Evolutionary conservation across 1,140 invertebrate species (phyloP).

Genomic region (Saccostrea cuccullata): DNA sequence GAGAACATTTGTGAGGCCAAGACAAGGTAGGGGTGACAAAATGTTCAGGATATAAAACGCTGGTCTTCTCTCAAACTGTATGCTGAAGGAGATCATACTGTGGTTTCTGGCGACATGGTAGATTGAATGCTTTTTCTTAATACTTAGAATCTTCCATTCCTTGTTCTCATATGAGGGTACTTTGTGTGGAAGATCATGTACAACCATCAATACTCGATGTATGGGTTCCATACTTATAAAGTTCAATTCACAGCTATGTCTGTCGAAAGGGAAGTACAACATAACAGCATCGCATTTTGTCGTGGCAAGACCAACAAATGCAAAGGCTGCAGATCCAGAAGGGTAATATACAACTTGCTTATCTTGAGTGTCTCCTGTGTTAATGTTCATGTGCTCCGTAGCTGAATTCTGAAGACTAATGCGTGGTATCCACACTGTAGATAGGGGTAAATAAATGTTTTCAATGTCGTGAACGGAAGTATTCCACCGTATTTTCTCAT

Average conservation of each 20-base stretch:
- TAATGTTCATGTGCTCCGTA: not conserved
- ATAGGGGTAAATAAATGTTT: not conserved
- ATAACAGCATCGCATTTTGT: conserved; percentile 16
- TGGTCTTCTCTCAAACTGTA: not conserved
- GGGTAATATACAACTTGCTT: not conserved
- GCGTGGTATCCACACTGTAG: not conserved
- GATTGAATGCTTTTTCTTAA: not conserved
- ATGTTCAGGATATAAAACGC: conserved; percentile 11
- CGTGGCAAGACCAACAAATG: not conserved
- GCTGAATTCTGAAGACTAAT: not conserved
- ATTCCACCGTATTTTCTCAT: conserved; percentile 12
- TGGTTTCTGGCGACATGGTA: too few species aligned
- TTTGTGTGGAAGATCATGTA: not conserved
- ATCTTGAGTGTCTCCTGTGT: not conserved
- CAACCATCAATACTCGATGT: not conserved
- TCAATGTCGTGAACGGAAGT: not conserved
- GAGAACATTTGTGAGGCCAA: conserved; percentile 39
- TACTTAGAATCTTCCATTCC: not conserved
- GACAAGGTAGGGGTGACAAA: conserved; percentile 12
- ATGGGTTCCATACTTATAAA: not conserved
- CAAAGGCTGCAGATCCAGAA: not conserved
- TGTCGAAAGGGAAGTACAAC: not conserved
- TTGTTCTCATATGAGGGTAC: not conserved
- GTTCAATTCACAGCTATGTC: not conserved
- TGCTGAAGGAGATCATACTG: not conserved